These are phyloP conservation scores for Petroica traversi DNA, from an alignment of 2,113 vertebrate genomes.

Conservation along the genomic window DNA sequence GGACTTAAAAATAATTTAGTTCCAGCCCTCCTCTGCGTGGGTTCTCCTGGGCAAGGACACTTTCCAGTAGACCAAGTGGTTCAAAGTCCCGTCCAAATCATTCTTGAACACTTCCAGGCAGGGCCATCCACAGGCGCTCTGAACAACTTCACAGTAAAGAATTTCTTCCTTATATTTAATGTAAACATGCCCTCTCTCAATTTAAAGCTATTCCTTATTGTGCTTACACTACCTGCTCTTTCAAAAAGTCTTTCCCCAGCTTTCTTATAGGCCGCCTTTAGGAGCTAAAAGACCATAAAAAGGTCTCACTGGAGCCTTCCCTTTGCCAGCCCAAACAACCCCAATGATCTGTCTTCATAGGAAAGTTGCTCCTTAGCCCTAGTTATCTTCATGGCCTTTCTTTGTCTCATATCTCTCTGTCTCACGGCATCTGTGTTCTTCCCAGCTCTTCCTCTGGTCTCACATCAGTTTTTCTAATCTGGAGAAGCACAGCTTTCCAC, in stretches of 20 bases:
- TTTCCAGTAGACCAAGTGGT: background rate
- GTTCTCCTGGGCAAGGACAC: too few species aligned
- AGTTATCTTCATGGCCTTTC: background rate
- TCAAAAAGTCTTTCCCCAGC: background rate
- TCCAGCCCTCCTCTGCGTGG: fast-evolving
- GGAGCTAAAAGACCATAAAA: background rate
- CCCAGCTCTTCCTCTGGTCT: background rate
- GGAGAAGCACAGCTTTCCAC: background rate
- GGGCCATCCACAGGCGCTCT: background rate
- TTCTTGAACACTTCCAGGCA: background rate
- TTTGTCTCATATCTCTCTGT: background rate
- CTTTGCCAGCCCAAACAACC: background rate
- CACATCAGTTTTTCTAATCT: fast-evolving
- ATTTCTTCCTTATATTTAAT: background rate
- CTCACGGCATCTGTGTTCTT: background rate
- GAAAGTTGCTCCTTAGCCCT: background rate
- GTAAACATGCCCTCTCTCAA: background rate
- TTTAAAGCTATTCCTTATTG: background rate
- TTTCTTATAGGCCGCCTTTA: background rate
- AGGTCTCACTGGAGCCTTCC: background rate
- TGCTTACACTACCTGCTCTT: background rate
- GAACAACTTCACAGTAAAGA: background rate
- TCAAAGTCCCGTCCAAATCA: background rate
- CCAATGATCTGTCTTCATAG: background rate
- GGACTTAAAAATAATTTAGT: background rate